Percentiles rank a stretch among this genome's conserved stretches.
These are phyloP conservation scores for Chloromyia formosa DNA, from an alignment of 2,888 invertebrate species.

Conservation along the genomic window DNA sequence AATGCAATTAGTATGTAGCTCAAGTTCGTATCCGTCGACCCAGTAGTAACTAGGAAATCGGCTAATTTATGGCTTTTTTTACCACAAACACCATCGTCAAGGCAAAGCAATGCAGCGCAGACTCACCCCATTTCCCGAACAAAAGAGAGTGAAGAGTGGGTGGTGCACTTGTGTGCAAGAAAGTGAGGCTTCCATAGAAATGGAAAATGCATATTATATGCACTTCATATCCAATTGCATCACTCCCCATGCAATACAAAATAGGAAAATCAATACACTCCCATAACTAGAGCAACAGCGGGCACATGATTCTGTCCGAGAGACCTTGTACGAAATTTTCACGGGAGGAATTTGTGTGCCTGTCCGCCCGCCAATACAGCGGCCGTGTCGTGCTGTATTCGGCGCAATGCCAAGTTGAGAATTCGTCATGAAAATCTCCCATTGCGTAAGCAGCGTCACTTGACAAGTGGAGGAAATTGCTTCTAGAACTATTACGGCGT, in stretches of 20 bases:
- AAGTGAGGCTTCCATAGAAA: no score
- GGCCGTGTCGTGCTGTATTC: not conserved
- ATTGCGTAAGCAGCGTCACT: conserved; percentile 23
- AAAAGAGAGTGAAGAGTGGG: no score
- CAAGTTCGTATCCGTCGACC: no score
- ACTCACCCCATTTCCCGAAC: no score
- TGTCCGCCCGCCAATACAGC: not conserved
- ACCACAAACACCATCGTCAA: no score
- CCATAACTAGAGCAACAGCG: not conserved
- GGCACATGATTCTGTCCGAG: not conserved
- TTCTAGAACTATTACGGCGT: not conserved
- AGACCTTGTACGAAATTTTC: conserved; percentile 22
- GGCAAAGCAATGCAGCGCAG: no score
- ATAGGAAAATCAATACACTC: not conserved
- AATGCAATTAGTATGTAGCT: no score
- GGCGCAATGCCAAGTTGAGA: conserved; percentile 28
- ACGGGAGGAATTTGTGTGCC: not conserved
- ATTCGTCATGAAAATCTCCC: conserved; percentile 15
- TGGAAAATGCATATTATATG: no score
- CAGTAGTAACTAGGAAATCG: no score
- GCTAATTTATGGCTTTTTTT: no score
- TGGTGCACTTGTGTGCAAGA: no score
- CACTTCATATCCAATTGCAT: not conserved
- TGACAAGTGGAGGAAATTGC: not conserved
- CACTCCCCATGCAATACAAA: not conserved